phyloP scores from a whole-genome alignment of 1,140 invertebrate species.

The Harlomillsia oculata region DNA sequence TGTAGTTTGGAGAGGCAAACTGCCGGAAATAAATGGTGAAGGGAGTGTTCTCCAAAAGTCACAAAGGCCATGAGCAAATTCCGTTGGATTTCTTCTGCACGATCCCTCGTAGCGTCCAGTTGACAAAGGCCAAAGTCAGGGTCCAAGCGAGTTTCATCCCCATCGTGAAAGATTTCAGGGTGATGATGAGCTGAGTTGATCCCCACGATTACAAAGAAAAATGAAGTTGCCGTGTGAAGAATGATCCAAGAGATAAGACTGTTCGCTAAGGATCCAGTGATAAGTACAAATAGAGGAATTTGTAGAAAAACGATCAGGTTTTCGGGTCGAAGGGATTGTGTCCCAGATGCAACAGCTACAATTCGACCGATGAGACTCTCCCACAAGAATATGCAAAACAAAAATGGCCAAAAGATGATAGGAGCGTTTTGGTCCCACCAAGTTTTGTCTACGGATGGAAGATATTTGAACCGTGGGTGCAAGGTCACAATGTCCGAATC shows the following conservation, averaged over 20 bases:
- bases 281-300: constrained; percentile 10
- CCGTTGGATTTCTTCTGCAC: constrained; percentile 43
- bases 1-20: constrained; percentile 25
- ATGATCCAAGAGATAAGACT: constrained; percentile 27
- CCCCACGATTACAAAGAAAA: constrained; percentile 55
- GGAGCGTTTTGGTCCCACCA: too few species aligned
- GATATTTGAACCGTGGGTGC: too few species aligned
- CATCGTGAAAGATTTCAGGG: constrained; percentile 72
- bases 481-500: too few species aligned
- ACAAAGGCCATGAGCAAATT: constrained; percentile 54
- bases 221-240: constrained; percentile 43
- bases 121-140: constrained; percentile 36
- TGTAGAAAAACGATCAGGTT: constrained; percentile 19
- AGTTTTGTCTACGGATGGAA: too few species aligned
- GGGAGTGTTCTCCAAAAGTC: constrained; percentile 62
- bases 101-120: constrained; percentile 59
- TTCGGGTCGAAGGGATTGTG: constrained; percentile 26
- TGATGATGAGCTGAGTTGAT: constrained; percentile 65
- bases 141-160: constrained; percentile 46
- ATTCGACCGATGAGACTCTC: constrained; percentile 38
- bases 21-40: constrained; percentile 30
- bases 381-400: too few species aligned
- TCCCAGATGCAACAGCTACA: constrained; percentile 10
- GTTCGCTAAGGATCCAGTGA: not conserved
- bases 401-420: too few species aligned